phyloP scores from a whole-genome alignment of 2,888 invertebrate species.

The Ischnus inquisitorius region DNA sequence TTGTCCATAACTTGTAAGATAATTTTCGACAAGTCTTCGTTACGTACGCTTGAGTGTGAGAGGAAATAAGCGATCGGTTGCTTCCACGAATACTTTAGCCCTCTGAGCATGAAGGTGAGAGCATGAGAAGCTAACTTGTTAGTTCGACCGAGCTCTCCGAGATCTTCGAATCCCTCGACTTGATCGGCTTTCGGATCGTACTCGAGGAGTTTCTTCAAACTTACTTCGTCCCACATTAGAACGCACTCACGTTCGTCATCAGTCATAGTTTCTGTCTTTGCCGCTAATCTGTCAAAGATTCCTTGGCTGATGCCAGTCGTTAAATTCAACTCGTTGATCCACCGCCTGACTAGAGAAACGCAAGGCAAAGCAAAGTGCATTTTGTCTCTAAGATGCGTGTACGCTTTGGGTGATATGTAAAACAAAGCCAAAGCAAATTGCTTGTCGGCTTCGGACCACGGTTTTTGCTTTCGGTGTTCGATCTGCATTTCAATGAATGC shows the following conservation, averaged over 20 bases:
- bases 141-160: slow-evolving; percentile 67
- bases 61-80: slow-evolving; percentile 73
- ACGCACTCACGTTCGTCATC: slow-evolving; percentile 69
- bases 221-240: slow-evolving; percentile 73
- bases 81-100: slow-evolving; percentile 71
- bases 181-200: slow-evolving; percentile 70
- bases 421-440: slow-evolving; percentile 73
- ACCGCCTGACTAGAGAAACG: slow-evolving; percentile 70
- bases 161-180: slow-evolving; percentile 72
- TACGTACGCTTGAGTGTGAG: slow-evolving; percentile 53
- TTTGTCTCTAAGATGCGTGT: slow-evolving; percentile 70
- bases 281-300: slow-evolving; percentile 68
- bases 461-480: slow-evolving; percentile 63
- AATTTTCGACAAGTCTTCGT: slow-evolving; percentile 50
- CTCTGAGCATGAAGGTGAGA: slow-evolving; percentile 73
- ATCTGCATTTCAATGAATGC: slow-evolving; percentile 68
- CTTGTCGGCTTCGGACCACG: slow-evolving; percentile 74
- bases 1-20: slow-evolving; percentile 59
- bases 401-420: slow-evolving; percentile 76
- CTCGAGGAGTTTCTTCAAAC: slow-evolving; percentile 70
- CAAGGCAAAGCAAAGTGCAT: slow-evolving; percentile 73
- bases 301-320: slow-evolving; percentile 69
- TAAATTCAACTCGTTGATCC: slow-evolving; percentile 74
- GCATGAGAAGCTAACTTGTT: slow-evolving; percentile 68
- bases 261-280: slow-evolving; percentile 73